Evolutionary conservation across 2,797 vertebrate genomes (phyloP), one percentile per base, ranked within the genome.

Genomic region (Typhlichthys subterraneus): DNA sequence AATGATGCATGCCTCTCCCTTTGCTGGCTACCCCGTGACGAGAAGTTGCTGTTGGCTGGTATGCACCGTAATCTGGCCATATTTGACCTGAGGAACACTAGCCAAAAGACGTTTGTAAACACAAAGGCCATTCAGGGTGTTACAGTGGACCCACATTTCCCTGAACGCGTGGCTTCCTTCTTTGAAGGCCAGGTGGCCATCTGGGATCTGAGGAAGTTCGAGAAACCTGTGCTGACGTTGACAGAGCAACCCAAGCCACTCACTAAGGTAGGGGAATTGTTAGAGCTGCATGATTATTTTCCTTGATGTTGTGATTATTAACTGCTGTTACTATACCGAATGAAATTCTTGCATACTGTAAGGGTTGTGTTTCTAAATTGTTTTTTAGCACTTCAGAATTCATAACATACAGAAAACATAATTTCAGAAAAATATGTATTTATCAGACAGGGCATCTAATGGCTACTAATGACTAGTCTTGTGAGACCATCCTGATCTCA

Each of bases 41-140:
- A 97, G 57, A 99, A 99, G 84, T 91, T 99, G 54, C 93, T 99
- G 0, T 83, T 99, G 76, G 98, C 98, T 0, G 97, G 98, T 45
- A 99, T 99, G 98, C 98, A 99, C 79, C 88, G 97, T 17, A 99
- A 99, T 83, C 85, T 99, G 31, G 97, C 96, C 12, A 97, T 99
- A 73, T 99, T 99, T 57, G 98, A 99, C 84, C 91, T 99, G 74
- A 93, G 97, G 66, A 98, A 98, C 87, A 98, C 96, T 0, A 99
- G 95, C 88, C 98, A 99, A 84, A 99, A 99, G 77, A 98, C 98
- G 9, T 99, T 99, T 70, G 97, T 98, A 15, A 99, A 99, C 86
- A 98, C 98, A 46, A 99, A 99, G 87, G 98, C 97, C 77, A 96
- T 99, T 75, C 98, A 99, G 75, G 97, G 98, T 0, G 98, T 99